Evolutionary conservation across 2,797 vertebrate species (phyloP).

Genomic region (Ptychadena robeensis): DNA sequence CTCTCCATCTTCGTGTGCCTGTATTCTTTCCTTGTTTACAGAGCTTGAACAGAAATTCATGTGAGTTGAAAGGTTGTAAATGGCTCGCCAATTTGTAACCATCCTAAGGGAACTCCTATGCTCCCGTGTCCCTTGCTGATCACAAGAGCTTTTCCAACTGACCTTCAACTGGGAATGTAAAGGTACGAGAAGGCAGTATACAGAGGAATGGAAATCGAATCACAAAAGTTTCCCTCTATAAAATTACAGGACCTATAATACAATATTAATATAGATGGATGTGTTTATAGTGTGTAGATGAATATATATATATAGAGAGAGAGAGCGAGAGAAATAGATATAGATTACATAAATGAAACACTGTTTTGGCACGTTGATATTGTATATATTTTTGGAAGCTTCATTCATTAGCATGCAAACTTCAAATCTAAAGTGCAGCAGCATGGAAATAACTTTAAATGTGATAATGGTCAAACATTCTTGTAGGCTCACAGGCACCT

Average conservation of each 20-base stretch:
- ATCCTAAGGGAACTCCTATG: slow-evolving; percentile 41
- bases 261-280: neutral
- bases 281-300: no score
- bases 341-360: no score
- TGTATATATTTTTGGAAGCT: no score
- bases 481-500: no score
- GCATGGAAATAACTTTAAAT: no score
- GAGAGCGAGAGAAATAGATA: no score
- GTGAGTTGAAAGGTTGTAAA: slow-evolving; percentile 60
- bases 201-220: slow-evolving; percentile 8
- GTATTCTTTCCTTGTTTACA: slow-evolving; percentile 58
- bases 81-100: slow-evolving; percentile 57
- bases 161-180: slow-evolving; percentile 49
- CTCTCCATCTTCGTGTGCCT: slow-evolving; percentile 26
- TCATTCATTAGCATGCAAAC: no score
- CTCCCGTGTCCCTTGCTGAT: slow-evolving; percentile 46
- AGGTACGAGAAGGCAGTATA: slow-evolving; percentile 33
- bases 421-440: no score
- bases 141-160: slow-evolving; percentile 44
- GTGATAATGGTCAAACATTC: no score
- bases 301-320: no score
- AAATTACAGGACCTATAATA: neutral
- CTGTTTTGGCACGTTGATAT: no score
- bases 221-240: slow-evolving; percentile 11
- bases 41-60: slow-evolving; percentile 57